These are phyloP conservation scores for Lophura nycthemera DNA, from an alignment of 2,113 vertebrate genomes.

Conservation along the genomic window DNA sequence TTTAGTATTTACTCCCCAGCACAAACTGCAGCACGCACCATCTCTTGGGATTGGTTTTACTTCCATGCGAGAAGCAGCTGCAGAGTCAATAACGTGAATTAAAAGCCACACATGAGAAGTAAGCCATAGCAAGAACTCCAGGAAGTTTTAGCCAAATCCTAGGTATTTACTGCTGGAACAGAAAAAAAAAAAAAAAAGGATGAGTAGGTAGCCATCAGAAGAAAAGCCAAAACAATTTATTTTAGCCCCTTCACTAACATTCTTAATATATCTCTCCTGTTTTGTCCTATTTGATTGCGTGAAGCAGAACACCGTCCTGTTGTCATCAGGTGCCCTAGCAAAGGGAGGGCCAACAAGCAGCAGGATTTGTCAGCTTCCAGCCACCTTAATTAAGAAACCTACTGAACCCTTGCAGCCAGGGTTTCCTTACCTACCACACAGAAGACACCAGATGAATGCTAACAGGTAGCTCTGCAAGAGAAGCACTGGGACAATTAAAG, in stretches of 20 bases:
- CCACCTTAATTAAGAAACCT: neutral
- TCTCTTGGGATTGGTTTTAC: neutral
- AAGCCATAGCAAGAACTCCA: neutral
- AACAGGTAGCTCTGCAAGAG: neutral
- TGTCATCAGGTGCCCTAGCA: neutral
- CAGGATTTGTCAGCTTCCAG: neutral
- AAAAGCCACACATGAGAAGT: neutral
- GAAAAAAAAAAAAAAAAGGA: neutral
- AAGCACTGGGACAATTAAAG: neutral
- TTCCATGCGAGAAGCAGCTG: neutral
- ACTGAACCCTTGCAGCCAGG: neutral
- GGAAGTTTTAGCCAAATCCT: neutral
- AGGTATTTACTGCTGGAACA: neutral
- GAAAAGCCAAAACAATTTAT: neutral
- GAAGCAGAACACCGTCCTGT: neutral
- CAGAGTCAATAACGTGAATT: neutral
- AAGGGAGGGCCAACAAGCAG: neutral
- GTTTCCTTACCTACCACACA: neutral
- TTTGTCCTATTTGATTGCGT: neutral
- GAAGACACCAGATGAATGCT: neutral
- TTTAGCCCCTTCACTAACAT: neutral
- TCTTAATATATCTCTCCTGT: neutral
- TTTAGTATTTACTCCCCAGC: neutral
- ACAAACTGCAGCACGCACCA: accelerated
- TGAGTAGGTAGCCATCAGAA: neutral